These are phyloP conservation scores for Vidua chalybeata DNA, from an alignment of 2,113 vertebrate genomes.

Conservation along the genomic window DNA sequence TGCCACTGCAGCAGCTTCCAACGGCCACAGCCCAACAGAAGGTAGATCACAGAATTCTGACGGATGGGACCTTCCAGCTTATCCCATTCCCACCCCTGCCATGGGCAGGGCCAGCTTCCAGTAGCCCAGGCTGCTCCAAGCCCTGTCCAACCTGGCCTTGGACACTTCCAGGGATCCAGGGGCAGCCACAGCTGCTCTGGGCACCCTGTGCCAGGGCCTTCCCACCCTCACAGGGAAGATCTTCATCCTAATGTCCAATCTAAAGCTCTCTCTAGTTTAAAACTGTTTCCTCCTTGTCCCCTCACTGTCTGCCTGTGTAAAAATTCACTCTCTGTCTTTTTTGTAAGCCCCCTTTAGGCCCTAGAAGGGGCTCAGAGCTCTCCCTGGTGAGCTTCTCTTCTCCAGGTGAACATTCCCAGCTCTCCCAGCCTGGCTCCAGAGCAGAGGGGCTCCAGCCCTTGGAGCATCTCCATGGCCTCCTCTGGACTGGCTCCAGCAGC, in stretches of 20 bases:
- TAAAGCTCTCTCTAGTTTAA: neutral
- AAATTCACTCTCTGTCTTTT: accelerated
- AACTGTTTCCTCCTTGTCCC: neutral
- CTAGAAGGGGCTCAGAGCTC: neutral
- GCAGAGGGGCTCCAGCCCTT: neutral
- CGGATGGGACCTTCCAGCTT: neutral
- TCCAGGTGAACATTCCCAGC: neutral
- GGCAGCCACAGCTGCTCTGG: neutral
- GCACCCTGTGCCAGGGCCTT: neutral
- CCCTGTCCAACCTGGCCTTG: accelerated
- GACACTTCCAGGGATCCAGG: neutral
- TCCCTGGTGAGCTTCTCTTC: neutral
- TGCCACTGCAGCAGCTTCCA: neutral
- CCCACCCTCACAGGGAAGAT: neutral
- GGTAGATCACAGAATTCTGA: neutral
- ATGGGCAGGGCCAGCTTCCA: neutral
- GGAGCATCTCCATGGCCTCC: neutral
- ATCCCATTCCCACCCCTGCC: neutral
- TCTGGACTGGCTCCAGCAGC: neutral
- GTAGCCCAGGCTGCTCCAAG: accelerated
- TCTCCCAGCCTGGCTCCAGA: neutral
- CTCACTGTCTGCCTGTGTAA: neutral
- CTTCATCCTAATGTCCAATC: neutral
- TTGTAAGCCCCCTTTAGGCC: neutral
- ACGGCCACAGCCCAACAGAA: neutral